These are phyloP conservation scores for Galerucella nymphaeae DNA, from an alignment of 2,888 invertebrate genomes.

Conservation along the genomic window DNA sequence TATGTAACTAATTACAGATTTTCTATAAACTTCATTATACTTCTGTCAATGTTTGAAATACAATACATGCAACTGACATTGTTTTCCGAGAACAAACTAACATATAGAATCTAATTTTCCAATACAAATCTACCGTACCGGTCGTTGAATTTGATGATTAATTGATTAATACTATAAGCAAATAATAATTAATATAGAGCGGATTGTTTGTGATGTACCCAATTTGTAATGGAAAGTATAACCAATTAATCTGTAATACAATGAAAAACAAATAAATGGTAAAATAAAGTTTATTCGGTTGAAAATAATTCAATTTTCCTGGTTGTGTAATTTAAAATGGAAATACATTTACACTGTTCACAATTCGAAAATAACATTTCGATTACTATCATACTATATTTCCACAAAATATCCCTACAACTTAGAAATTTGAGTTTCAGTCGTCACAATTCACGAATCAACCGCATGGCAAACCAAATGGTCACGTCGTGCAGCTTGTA, in stretches of 20 bases:
- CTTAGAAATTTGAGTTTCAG: too few relatives aligned
- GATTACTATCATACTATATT: too few relatives aligned
- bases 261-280: not conserved
- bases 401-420: too few relatives aligned
- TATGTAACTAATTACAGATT: not conserved
- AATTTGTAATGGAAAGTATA: constrained; percentile 23
- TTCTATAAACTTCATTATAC: not conserved
- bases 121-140: constrained; percentile 17
- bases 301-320: not conserved
- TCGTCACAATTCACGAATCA: too few relatives aligned
- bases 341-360: not conserved
- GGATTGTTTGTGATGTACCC: constrained; percentile 25
- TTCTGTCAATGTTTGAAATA: not conserved
- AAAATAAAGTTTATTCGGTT: not conserved
- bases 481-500: too few relatives aligned
- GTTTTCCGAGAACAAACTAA: constrained; percentile 16
- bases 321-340: not conserved
- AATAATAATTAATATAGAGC: constrained; percentile 27
- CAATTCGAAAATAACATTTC: not conserved
- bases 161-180: constrained; percentile 29
- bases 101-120: constrained; percentile 22
- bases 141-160: constrained; percentile 26
- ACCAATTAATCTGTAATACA: constrained; percentile 5
- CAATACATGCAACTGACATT: constrained; percentile 18
- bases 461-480: too few relatives aligned